A percentile compares a stretch with the other conserved stretches of the same genome.
Evolutionary conservation across 1,140 invertebrate genomes (phyloP).

Genomic region (Brachionus plicatilis): DNA sequence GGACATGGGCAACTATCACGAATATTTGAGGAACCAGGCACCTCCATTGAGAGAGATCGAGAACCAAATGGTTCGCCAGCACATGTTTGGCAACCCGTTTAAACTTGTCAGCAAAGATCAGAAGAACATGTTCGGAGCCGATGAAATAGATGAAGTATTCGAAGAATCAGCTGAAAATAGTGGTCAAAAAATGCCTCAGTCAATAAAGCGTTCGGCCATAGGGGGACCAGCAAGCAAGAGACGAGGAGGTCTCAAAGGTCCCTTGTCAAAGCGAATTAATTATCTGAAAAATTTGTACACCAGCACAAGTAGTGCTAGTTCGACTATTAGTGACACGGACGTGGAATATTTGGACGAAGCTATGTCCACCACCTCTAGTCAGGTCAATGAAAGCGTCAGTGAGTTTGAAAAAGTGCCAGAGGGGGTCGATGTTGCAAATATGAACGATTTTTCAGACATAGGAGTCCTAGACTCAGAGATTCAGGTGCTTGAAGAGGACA

Average conservation of each 20-base stretch:
- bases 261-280: slow-evolving; percentile 30
- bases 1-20: slow-evolving; percentile 98
- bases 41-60: slow-evolving; percentile 87
- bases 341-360: slow-evolving; percentile 29
- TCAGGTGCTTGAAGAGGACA: neutral
- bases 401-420: neutral
- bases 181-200: neutral
- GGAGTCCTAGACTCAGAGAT: neutral
- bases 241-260: slow-evolving; percentile 21
- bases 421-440: neutral
- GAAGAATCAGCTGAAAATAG: slow-evolving; percentile 10
- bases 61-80: slow-evolving; percentile 84
- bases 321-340: slow-evolving; percentile 23
- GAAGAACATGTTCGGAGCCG: slow-evolving; percentile 2
- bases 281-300: slow-evolving; percentile 38
- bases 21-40: slow-evolving; percentile 87
- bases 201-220: slow-evolving; percentile 9
- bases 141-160: slow-evolving; percentile 41
- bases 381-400: neutral
- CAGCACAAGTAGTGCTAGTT: slow-evolving; percentile 5
- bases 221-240: slow-evolving; percentile 18
- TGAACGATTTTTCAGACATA: slow-evolving; percentile 20
- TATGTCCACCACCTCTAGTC: neutral
- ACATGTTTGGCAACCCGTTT: slow-evolving; percentile 98
- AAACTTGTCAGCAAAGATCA: slow-evolving; percentile 64